Percentiles rank a stretch among this genome's conserved stretches.
These are phyloP conservation scores for Strix occidentalis DNA, from an alignment of 2,797 vertebrate species.

Conservation along the genomic window DNA sequence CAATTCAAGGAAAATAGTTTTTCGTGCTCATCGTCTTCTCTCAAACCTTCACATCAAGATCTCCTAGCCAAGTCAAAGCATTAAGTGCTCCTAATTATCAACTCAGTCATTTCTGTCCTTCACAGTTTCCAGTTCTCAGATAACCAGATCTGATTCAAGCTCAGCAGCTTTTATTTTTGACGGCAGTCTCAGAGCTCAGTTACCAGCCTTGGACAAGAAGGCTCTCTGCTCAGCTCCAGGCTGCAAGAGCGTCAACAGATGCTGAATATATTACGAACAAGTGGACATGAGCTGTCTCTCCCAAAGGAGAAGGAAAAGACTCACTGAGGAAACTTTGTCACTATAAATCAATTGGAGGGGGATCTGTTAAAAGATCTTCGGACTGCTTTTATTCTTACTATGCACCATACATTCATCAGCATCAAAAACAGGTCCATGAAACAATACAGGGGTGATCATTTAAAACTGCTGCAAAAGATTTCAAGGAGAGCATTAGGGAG, in stretches of 20 bases:
- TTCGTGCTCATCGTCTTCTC: neutral
- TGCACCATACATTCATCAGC: neutral
- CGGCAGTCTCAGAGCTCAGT: slow-evolving; percentile 29
- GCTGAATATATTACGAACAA: slow-evolving; percentile 58
- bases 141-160: slow-evolving; percentile 53
- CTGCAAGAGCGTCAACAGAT: slow-evolving; percentile 42
- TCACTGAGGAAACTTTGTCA: neutral
- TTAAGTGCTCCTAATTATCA: neutral
- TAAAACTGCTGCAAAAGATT: neutral
- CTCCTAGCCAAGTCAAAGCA: neutral
- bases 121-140: slow-evolving; percentile 52
- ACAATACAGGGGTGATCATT: neutral
- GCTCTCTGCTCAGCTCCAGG: neutral
- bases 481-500: neutral
- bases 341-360: neutral
- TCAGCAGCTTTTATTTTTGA: slow-evolving; percentile 79
- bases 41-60: neutral
- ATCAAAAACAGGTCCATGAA: neutral
- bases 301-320: neutral
- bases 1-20: neutral
- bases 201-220: slow-evolving; percentile 51
- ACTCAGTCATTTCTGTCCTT: neutral
- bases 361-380: neutral
- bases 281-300: slow-evolving; percentile 12
- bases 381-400: neutral